A percentile compares a stretch with the other conserved stretches of the same genome.
phyloP scores from a whole-genome alignment of 2,797 vertebrate genomes.

The Oreochromis mossambicus region DNA sequence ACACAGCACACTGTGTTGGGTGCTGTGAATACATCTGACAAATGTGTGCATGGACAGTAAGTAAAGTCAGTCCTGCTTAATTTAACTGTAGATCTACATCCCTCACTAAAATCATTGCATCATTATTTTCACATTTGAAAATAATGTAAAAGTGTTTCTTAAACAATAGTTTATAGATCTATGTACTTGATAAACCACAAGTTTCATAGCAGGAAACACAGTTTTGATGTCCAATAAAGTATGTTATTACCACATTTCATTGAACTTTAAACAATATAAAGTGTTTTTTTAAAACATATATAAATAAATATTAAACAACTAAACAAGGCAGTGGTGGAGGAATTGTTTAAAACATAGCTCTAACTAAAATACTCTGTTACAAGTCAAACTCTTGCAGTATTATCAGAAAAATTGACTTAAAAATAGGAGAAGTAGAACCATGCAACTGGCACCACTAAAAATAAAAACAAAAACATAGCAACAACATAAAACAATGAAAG shows the following conservation, averaged over 20 bases:
- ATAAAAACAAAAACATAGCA: background rate
- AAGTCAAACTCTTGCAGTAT: background rate
- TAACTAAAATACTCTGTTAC: background rate
- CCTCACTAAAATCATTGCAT: background rate
- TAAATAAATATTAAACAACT: background rate
- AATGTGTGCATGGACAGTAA: background rate
- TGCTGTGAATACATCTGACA: background rate
- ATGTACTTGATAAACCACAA: background rate
- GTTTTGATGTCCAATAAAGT: background rate
- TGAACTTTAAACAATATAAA: background rate
- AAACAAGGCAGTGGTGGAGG: background rate
- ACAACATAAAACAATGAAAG: background rate
- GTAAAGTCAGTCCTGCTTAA: background rate
- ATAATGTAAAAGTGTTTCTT: background rate
- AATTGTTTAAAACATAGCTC: background rate
- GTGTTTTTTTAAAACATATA: background rate
- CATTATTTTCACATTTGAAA: background rate
- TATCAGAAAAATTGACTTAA: background rate
- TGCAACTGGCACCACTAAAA: background rate
- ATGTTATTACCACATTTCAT: background rate
- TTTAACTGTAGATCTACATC: background rate
- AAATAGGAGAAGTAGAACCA: background rate
- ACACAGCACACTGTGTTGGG: background rate
- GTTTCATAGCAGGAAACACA: background rate
- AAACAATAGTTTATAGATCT: background rate